Conservation (phyloP, 1,140 invertebrate species). For the Leptinotarsa lineolata region DNA sequence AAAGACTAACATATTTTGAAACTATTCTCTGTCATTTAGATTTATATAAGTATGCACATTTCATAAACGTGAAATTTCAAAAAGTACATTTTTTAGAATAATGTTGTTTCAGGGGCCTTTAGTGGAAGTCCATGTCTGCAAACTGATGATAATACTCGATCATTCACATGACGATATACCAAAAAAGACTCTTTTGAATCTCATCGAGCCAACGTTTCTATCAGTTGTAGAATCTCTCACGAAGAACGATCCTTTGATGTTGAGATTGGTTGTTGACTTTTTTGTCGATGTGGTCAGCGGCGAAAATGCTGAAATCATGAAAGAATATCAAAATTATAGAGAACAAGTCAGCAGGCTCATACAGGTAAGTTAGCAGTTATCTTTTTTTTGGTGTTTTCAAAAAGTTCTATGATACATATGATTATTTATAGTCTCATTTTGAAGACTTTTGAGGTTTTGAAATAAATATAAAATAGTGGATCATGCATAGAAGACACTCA, state of each 20-base stretch:
- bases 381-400: too few species aligned
- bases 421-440: too few species aligned
- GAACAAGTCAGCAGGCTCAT: conserved; percentile 37
- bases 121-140: conserved; percentile 60
- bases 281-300: conserved; percentile 59
- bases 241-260: conserved; percentile 56
- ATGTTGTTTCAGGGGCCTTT: conserved; percentile 49
- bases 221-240: conserved; percentile 58
- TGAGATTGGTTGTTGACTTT: conserved; percentile 63
- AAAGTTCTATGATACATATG: too few species aligned
- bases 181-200: conserved; percentile 58
- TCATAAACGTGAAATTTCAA: too few species aligned
- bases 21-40: too few species aligned
- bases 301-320: conserved; percentile 27
- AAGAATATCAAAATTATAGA: conserved; percentile 33
- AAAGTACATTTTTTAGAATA: conserved; percentile 12
- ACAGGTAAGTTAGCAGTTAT: conserved; percentile 31
- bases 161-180: conserved; percentile 59
- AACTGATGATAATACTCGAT: conserved; percentile 63
- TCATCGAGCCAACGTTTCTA: conserved; percentile 59
- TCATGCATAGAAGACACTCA: too few species aligned
- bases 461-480: too few species aligned
- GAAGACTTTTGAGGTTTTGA: too few species aligned
- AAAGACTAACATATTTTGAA: too few species aligned
- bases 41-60: too few species aligned